A percentile compares a stretch with the other conserved stretches of the same genome.
These are phyloP conservation scores for Mamestra brassicae DNA, from an alignment of 2,888 invertebrate species.

Conservation along the genomic window DNA sequence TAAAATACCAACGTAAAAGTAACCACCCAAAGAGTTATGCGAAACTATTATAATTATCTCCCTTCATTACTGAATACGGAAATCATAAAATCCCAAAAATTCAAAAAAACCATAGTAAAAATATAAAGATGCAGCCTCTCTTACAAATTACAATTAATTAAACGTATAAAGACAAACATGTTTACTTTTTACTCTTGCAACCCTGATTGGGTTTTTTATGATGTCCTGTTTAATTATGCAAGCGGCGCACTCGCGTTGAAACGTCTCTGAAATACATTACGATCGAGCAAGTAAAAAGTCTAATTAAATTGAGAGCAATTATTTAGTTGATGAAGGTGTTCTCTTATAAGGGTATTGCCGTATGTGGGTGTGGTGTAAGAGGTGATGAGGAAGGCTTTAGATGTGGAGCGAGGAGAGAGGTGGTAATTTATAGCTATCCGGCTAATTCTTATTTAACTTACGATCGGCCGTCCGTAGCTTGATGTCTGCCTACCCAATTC, in stretches of 20 bases:
- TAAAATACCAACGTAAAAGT: conserved; percentile 13
- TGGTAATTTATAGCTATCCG: neutral
- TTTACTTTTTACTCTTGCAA: conserved; percentile 33
- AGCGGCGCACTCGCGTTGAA: conserved; percentile 23
- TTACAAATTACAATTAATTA: conserved; percentile 54
- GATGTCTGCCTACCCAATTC: too few species aligned
- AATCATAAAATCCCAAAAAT: conserved; percentile 10
- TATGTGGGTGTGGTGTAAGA: conserved; percentile 6
- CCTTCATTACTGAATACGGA: neutral
- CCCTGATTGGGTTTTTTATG: conserved; percentile 34
- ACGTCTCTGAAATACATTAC: conserved; percentile 30
- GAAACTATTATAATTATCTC: conserved; percentile 6
- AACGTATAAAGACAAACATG: conserved; percentile 24
- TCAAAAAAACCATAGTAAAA: conserved; percentile 11
- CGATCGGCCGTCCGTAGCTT: too few species aligned
- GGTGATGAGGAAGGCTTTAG: neutral
- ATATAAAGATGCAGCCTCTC: conserved; percentile 16
- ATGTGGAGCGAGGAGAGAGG: neutral
- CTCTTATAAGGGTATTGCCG: conserved; percentile 17
- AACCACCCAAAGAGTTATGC: neutral
- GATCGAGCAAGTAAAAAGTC: conserved; percentile 26
- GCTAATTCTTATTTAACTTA: neutral
- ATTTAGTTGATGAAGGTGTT: conserved; percentile 40
- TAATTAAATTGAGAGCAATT: conserved; percentile 61
- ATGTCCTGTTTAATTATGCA: conserved; percentile 47